These are phyloP conservation scores for Ashinkailepas kermadecensis DNA, from an alignment of 2,888 invertebrate species.

Conservation along the genomic window DNA sequence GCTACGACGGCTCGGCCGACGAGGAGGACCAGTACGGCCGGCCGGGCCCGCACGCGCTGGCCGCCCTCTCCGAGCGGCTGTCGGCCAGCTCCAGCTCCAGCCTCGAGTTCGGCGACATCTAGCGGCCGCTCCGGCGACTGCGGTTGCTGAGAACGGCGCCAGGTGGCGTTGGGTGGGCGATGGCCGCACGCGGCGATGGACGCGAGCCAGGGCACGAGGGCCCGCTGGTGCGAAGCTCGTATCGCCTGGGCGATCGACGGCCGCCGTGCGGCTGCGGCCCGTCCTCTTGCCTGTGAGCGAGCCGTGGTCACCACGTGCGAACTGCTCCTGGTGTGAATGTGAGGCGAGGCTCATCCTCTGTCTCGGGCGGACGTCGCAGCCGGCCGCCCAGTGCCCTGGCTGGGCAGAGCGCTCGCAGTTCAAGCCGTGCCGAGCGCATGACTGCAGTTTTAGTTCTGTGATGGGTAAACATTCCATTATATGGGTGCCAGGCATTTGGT, in stretches of 20 bases:
- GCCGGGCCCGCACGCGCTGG: not conserved
- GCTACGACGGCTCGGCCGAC: conserved; percentile 9
- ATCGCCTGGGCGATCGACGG: no score
- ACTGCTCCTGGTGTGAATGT: not conserved
- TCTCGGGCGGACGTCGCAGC: not conserved
- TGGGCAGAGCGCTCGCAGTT: not conserved
- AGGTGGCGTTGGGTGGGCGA: not conserved
- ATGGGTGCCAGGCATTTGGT: not conserved
- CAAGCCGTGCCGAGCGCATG: no score
- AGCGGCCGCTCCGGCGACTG: not conserved
- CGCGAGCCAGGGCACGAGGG: no score
- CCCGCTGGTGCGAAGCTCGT: not conserved
- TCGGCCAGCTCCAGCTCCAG: not conserved
- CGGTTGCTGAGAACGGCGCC: not conserved
- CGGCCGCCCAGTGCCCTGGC: not conserved
- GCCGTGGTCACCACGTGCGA: not conserved
- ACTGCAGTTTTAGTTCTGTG: not conserved
- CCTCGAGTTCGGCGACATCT: not conserved
- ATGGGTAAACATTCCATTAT: not conserved
- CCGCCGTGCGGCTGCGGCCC: not conserved
- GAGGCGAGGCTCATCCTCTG: not conserved
- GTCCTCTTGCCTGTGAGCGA: not conserved
- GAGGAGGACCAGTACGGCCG: not conserved
- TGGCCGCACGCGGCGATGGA: no score
- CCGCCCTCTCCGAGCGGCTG: not conserved